These are phyloP conservation scores for Oryctolagus cuniculus DNA, from an alignment of 2,113 vertebrate genomes.

Conservation along the genomic window mOryCun1.1 NC_091437.1:58503001-58503500, in stretches of 20 bases:
- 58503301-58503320: not conserved
- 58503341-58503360: not conserved
- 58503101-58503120: not conserved
- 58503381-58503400: not conserved
- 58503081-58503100: not conserved
- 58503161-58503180: not conserved
- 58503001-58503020: not conserved
- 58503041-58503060: not conserved
- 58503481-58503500: constrained; percentile 24
- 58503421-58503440: not conserved
- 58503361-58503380: constrained; percentile 33
- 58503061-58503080: not conserved
- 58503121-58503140: not conserved
- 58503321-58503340: not conserved
- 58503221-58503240: constrained; percentile 13
- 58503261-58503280: constrained; percentile 56
- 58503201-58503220: constrained; percentile 57
- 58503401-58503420: constrained; percentile 9
- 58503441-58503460: constrained; percentile 34
- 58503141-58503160: not conserved
- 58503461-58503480: constrained; percentile 3
- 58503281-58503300: constrained; percentile 39
- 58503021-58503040: not conserved
- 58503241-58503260: constrained; percentile 43
- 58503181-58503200: not conserved